Evolutionary conservation across 1,140 invertebrate genomes (phyloP).

Genomic region (Macrotrachela quadricornifera): DNA sequence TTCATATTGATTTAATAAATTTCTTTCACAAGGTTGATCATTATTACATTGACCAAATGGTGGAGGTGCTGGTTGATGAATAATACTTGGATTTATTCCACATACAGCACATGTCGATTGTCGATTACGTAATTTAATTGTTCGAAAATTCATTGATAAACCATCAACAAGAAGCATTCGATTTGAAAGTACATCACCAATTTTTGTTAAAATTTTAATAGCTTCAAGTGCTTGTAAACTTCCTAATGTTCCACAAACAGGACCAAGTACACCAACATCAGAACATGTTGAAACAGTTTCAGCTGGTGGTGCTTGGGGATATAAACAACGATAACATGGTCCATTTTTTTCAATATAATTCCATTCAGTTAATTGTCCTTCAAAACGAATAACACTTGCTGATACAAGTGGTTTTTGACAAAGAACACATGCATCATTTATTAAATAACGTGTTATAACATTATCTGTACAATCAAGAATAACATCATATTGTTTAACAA

Average conservation of each 20-base stretch:
- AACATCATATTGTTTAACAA: constrained; percentile 46
- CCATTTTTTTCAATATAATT: constrained; percentile 38
- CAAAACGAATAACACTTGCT: constrained; percentile 73
- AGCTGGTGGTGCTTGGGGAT: constrained; percentile 65
- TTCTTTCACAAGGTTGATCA: too few relatives aligned
- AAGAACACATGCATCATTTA: constrained; percentile 75
- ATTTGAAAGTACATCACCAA: neutral
- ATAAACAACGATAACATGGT: constrained; percentile 70
- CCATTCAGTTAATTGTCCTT: constrained; percentile 77
- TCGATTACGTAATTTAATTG: constrained; percentile 2
- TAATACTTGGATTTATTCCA: constrained; percentile 47
- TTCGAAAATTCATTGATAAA: neutral
- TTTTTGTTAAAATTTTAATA: constrained; percentile 40
- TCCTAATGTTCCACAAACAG: constrained; percentile 65
- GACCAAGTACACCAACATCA: constrained; percentile 75
- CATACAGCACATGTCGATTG: constrained; percentile 1
- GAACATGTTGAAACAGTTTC: constrained; percentile 83
- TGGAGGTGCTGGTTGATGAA: constrained; percentile 3
- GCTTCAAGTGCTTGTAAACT: constrained; percentile 76
- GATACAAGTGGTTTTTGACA: constrained; percentile 53
- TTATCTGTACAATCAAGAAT: constrained; percentile 88
- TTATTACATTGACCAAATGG: too few relatives aligned
- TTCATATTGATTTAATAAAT: too few relatives aligned
- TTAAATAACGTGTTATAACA: constrained; percentile 61
- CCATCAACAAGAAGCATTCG: constrained; percentile 7